phyloP scores from a whole-genome alignment of 2,113 vertebrate species.

The Butorides virescens region DNA sequence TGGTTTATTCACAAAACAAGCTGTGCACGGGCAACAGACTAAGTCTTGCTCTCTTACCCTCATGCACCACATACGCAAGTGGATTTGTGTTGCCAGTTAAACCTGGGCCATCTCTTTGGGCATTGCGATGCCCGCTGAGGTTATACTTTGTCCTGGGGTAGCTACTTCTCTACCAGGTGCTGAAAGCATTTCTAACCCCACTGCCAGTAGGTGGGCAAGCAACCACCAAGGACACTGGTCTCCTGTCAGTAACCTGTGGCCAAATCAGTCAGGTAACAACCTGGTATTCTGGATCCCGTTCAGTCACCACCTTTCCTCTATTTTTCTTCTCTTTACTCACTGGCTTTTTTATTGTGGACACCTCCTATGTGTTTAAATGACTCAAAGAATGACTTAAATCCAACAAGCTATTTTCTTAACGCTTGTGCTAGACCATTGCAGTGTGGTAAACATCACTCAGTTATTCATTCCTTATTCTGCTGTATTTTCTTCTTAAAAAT shows the following conservation, averaged over 20 bases:
- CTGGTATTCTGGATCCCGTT: not conserved
- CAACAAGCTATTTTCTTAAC: not conserved
- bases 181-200: not conserved
- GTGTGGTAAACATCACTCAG: not conserved
- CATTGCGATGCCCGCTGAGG: not conserved
- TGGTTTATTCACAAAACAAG: not conserved
- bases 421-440: not conserved
- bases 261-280: not conserved
- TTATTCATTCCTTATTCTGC: not conserved
- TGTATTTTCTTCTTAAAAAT: not conserved
- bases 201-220: rapidly evolving
- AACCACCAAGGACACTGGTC: not conserved
- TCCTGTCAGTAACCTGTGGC: not conserved
- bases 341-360: not conserved
- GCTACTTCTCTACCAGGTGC: not conserved
- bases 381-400: not conserved
- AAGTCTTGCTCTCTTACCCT: not conserved
- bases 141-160: not conserved
- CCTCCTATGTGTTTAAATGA: not conserved
- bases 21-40: not conserved
- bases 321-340: not conserved
- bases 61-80: rapidly evolving
- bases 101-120: not conserved
- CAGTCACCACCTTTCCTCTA: not conserved
- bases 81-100: not conserved